These are phyloP conservation scores for Sigmodon hispidus DNA, from an alignment of 2,113 vertebrate genomes.

Conservation along the genomic window DNA sequence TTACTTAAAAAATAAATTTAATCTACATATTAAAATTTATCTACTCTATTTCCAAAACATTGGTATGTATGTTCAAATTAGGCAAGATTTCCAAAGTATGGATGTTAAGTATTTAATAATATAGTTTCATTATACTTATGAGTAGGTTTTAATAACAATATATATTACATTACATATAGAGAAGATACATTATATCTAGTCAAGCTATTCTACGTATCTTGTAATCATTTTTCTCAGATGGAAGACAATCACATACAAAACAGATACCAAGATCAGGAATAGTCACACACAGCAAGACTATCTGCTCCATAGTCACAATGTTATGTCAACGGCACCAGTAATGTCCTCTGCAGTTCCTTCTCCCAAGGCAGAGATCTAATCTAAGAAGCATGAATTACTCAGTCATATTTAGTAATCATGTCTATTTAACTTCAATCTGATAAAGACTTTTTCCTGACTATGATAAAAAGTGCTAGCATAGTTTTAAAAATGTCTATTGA, in stretches of 20 bases:
- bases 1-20: neutral
- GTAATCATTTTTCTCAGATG: neutral
- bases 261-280: neutral
- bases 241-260: neutral
- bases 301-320: neutral
- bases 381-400: slow-evolving; percentile 20
- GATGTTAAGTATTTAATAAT: neutral
- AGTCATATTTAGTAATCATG: neutral
- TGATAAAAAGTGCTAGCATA: neutral
- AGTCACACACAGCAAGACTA: neutral
- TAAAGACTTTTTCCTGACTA: neutral
- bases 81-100: neutral
- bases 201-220: neutral
- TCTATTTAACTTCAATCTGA: neutral
- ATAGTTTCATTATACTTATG: neutral
- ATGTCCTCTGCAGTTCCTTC: neutral
- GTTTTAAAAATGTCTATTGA: neutral
- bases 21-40: neutral
- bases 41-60: slow-evolving; percentile 18
- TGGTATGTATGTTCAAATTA: neutral
- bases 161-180: neutral
- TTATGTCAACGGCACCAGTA: neutral
- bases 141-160: neutral
- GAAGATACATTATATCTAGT: neutral
- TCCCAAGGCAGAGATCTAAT: neutral